Percentiles rank a stretch among this genome's conserved stretches.
Evolutionary conservation across 2,797 vertebrate species (phyloP).

Genomic region (Clamator glandarius): DNA sequence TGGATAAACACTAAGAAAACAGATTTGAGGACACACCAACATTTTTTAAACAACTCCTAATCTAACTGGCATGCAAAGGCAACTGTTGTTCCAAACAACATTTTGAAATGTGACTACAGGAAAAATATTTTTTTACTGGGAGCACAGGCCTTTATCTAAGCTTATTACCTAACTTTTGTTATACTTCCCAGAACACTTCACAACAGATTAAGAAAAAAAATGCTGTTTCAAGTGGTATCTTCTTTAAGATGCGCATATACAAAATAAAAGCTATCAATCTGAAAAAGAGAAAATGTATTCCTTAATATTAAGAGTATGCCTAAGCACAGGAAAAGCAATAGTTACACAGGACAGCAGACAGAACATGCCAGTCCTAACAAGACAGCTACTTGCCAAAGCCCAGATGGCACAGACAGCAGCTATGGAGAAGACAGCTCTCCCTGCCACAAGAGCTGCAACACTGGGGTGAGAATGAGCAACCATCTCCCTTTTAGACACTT

Average conservation of each 20-base stretch:
- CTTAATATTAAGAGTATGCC: neutral
- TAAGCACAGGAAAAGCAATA: neutral
- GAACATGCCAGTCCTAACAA: neutral
- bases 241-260: neutral
- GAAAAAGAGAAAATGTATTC: neutral
- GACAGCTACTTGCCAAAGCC: neutral
- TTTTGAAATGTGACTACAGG: neutral
- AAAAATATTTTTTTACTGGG: neutral
- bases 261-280: neutral
- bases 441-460: neutral
- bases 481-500: neutral
- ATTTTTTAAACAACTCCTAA: neutral
- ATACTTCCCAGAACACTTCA: conserved; percentile 36
- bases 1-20: neutral
- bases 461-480: neutral
- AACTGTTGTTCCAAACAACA: neutral
- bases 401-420: neutral
- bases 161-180: conserved; percentile 34
- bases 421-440: neutral
- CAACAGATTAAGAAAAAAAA: neutral
- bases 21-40: neutral
- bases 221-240: neutral
- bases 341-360: neutral
- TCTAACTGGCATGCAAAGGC: neutral
- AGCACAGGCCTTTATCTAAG: conserved; percentile 9